phyloP scores from a whole-genome alignment of 2,797 vertebrate genomes.

The Sebastes taczanowskii region DNA sequence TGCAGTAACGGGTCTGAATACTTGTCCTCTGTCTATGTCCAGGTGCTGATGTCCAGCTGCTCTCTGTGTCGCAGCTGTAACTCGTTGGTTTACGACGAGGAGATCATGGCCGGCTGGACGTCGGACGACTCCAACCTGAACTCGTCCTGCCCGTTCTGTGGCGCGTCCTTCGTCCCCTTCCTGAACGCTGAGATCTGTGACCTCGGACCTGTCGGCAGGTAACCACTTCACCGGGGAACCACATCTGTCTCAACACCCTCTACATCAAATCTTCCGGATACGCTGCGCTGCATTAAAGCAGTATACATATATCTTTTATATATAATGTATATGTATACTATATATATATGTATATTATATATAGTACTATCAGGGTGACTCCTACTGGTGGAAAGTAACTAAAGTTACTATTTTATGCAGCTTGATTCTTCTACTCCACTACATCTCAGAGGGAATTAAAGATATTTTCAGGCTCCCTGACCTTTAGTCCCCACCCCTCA shows the following conservation, averaged over 20 bases:
- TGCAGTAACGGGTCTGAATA: neutral
- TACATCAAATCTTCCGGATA: too few species aligned
- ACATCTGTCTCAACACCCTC: neutral
- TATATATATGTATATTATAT: too few species aligned
- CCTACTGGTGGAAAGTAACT: too few species aligned
- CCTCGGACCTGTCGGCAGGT: constrained; percentile 79
- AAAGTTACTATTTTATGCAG: too few species aligned
- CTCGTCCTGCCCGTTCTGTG: constrained; percentile 91
- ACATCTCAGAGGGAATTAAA: too few species aligned
- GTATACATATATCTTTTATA: too few species aligned
- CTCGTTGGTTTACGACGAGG: constrained; percentile 91
- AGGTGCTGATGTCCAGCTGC: constrained; percentile 94
- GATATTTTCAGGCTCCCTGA: too few species aligned
- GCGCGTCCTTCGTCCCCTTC: constrained; percentile 88
- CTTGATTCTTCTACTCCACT: too few species aligned
- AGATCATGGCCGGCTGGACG: constrained; percentile 97
- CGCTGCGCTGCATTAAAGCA: too few species aligned
- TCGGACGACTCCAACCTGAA: constrained; percentile 97
- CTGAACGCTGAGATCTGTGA: constrained; percentile 90
- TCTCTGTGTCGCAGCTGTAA: constrained; percentile 89
- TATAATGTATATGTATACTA: too few species aligned
- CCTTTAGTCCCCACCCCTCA: too few species aligned
- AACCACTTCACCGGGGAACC: neutral
- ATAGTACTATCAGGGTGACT: too few species aligned
- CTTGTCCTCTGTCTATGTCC: neutral